A percentile compares a stretch with the other conserved stretches of the same genome.
Conservation (phyloP, 2,888 invertebrate genomes). For the Druceiella hillmani region DNA sequence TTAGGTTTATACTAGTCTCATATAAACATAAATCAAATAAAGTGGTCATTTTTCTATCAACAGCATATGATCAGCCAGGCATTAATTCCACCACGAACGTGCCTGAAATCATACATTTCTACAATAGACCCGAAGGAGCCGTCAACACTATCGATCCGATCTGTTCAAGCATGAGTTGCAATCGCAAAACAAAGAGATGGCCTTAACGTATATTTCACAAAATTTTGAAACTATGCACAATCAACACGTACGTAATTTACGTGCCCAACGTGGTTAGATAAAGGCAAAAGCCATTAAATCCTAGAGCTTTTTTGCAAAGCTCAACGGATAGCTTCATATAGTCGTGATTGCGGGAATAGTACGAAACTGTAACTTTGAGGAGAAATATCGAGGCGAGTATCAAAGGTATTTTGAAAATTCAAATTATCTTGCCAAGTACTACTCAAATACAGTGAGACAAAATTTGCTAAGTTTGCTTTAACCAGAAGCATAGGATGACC, state of each 20-base stretch:
- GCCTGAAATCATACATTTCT: slow-evolving; percentile 22
- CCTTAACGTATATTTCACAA: slow-evolving; percentile 21
- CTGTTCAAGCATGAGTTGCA: slow-evolving; percentile 21
- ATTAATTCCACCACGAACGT: slow-evolving; percentile 14
- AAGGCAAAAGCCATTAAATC: slow-evolving; percentile 6
- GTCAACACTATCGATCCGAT: slow-evolving; percentile 23
- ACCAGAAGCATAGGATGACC: slow-evolving; percentile 7
- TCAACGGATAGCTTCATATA: slow-evolving; percentile 7
- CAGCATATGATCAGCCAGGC: slow-evolving; percentile 15
- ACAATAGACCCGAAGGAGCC: slow-evolving; percentile 25
- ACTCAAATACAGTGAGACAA: slow-evolving; percentile 10
- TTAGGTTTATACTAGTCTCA: slow-evolving; percentile 17
- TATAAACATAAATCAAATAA: slow-evolving; percentile 18
- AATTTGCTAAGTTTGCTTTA: slow-evolving; percentile 2
- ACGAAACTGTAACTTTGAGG: slow-evolving; percentile 8
- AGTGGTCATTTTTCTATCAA: slow-evolving; percentile 19
- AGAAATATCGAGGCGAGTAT: slow-evolving; percentile 7
- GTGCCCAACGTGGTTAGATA: slow-evolving; percentile 9
- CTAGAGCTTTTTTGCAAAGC: slow-evolving; percentile 6
- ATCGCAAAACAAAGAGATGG: slow-evolving; percentile 23
- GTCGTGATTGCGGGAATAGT: slow-evolving; percentile 8
- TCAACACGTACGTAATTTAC: slow-evolving; percentile 14
- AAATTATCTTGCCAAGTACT: slow-evolving; percentile 6
- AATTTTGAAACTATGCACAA: slow-evolving; percentile 19
- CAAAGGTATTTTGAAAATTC: slow-evolving; percentile 9